Conservation (phyloP, 2,888 invertebrate genomes). For the Papilio demoleus region DNA sequence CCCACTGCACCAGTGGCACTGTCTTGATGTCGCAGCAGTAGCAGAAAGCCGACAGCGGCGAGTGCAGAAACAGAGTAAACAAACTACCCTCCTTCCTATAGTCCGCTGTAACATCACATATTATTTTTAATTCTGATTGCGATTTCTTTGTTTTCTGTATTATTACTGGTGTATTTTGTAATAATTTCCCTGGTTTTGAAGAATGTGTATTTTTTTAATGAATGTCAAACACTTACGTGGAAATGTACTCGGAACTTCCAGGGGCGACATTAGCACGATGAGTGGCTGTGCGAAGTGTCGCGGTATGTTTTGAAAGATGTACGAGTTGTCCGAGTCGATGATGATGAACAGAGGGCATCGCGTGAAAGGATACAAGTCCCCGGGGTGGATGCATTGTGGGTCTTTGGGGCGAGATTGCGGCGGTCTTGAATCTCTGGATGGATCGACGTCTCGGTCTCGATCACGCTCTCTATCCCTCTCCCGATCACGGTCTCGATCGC, state of each 20-base stretch:
- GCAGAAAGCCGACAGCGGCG: conserved; percentile 93
- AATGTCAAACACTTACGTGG: conserved; percentile 84
- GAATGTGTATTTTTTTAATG: not conserved
- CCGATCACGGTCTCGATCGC: not conserved
- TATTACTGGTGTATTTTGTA: not conserved
- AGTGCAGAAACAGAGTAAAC: conserved; percentile 97
- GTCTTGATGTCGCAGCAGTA: conserved; percentile 94
- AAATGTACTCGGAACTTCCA: conserved; percentile 93
- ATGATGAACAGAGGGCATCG: conserved; percentile 96
- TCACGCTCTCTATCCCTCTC: conserved; percentile 49
- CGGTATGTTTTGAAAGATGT: conserved; percentile 95
- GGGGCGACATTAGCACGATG: conserved; percentile 96
- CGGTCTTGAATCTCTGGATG: conserved; percentile 27
- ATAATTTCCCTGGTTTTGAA: too few relatives aligned
- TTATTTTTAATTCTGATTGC: not conserved
- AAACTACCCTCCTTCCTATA: conserved; percentile 91
- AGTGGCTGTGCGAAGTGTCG: conserved; percentile 96
- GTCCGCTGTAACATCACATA: conserved; percentile 76
- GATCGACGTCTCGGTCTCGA: conserved; percentile 56
- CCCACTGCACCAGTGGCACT: conserved; percentile 94
- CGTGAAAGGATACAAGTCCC: conserved; percentile 96
- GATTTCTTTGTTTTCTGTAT: not conserved
- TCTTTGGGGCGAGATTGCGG: conserved; percentile 78
- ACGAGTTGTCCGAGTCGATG: conserved; percentile 97
- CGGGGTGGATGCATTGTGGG: conserved; percentile 93